Evolutionary conservation across 1,140 invertebrate genomes (phyloP), one percentile per base, ranked within the genome.

Genomic region (Drosophila sucinea): DNA sequence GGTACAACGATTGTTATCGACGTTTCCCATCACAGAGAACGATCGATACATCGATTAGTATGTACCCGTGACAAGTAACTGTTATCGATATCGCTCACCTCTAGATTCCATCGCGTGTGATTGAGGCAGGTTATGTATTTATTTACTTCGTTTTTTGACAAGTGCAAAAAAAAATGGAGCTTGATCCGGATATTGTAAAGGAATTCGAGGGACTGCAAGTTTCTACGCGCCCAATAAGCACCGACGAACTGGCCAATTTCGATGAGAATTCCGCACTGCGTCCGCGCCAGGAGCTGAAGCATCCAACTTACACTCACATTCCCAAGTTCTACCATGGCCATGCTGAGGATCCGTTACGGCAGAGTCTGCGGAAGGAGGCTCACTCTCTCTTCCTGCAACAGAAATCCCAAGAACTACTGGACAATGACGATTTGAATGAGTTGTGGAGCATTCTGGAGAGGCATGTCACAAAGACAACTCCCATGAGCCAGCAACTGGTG

Each of bases 331-430:
- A 95, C 92, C 95, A 95, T 73, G 96, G 44, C 96, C 94, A 87
- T 97, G 10, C 96, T 66, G 95, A 96, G 90, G 96, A 98, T 80
- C 93, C 95, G 4, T 81, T 98, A 10, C 93, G 95, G 1, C 95
- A 96, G 82, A 97, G 97, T 91, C 91, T 98, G n/a, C 93, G 96
- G 54, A 97, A 97, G 92, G 97, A 98, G 92, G 97, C 97, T 0
- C 93, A 97, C 83, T 96, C 97, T 8, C 93, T 96, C 55, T 97
- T 98, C 91, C 91, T 98, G 27, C 96, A 98, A 92, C 94, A 96
- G 84, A 95, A 96, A 91, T 97, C 96, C 68, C 94, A 95, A 76
- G 95, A 97, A 85, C 92, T 98, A 5, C 91, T 98, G 25, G 96
- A 98, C 92, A 97, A 97, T 92, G 95, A 96, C 81, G 98, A 98